These are phyloP conservation scores for Grus americana DNA, from an alignment of 2,113 vertebrate genomes.

Conservation along the genomic window DNA sequence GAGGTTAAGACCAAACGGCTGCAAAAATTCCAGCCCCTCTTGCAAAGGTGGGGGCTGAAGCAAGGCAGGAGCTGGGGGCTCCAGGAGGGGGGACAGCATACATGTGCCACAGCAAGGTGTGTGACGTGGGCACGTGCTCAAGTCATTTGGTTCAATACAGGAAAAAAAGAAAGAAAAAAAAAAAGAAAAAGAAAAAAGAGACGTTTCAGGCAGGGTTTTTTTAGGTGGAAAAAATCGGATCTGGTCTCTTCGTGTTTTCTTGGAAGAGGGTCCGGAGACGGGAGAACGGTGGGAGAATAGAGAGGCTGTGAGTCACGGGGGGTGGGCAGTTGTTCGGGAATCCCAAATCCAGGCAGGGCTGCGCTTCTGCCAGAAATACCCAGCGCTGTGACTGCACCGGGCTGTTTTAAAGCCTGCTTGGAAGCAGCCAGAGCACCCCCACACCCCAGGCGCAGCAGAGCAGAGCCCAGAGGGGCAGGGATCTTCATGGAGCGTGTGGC, in stretches of 20 bases:
- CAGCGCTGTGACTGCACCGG: rapidly evolving
- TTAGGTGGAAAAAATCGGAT: neutral
- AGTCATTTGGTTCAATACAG: rapidly evolving
- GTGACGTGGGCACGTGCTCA: neutral
- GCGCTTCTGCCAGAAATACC: neutral
- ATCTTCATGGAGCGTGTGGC: neutral
- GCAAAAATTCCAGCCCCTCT: neutral
- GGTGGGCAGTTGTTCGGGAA: neutral
- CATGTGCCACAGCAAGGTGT: neutral
- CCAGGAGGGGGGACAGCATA: neutral
- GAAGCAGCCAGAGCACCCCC: neutral
- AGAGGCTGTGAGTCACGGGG: conserved; percentile 10
- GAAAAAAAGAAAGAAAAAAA: neutral
- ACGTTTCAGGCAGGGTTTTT: neutral
- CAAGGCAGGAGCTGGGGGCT: neutral
- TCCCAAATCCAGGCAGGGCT: neutral
- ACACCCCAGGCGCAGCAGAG: neutral
- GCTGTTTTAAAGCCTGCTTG: neutral
- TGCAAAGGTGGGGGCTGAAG: neutral
- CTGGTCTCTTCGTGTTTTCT: neutral
- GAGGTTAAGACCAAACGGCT: conserved; percentile 24
- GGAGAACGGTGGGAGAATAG: neutral
- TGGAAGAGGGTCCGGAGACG: neutral
- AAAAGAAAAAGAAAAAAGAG: neutral
- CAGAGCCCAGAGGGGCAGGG: neutral